phyloP scores from a whole-genome alignment of 1,140 invertebrate species.

The Drosophila tropicalis region DNA sequence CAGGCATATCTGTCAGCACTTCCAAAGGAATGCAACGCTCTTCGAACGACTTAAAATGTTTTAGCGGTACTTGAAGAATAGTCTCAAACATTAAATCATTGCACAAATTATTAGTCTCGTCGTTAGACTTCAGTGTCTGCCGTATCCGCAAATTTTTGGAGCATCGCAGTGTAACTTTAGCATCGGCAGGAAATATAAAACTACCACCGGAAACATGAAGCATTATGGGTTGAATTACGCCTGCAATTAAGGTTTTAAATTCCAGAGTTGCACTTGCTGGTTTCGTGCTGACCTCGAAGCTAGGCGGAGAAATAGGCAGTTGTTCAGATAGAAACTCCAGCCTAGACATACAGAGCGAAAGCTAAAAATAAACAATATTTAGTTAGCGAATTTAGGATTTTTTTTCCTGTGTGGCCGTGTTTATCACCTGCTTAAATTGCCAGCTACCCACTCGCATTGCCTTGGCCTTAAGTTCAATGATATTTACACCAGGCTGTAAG shows the following conservation, averaged over 20 bases:
- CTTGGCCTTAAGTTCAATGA: constrained; percentile 86
- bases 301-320: constrained; percentile 63
- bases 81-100: constrained; percentile 83
- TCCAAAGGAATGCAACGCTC: constrained; percentile 86
- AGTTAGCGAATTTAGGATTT: neutral
- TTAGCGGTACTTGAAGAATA: constrained; percentile 86
- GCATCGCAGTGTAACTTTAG: constrained; percentile 85
- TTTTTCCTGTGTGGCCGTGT: neutral
- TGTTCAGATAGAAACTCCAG: constrained; percentile 87
- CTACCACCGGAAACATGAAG: constrained; percentile 88
- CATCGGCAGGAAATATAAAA: constrained; percentile 84
- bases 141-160: constrained; percentile 85
- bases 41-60: constrained; percentile 88
- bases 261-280: constrained; percentile 83
- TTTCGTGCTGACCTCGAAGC: constrained; percentile 84
- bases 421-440: constrained; percentile 76
- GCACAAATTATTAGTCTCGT: neutral
- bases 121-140: constrained; percentile 13
- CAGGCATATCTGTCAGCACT: constrained; percentile 89
- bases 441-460: constrained; percentile 83
- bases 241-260: constrained; percentile 87
- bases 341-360: constrained; percentile 82
- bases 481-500: constrained; percentile 89
- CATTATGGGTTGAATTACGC: constrained; percentile 88
- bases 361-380: constrained; percentile 27